Evolutionary conservation across 2,888 invertebrate species (phyloP).

Genomic region (Xanthostigma xanthostigma): DNA sequence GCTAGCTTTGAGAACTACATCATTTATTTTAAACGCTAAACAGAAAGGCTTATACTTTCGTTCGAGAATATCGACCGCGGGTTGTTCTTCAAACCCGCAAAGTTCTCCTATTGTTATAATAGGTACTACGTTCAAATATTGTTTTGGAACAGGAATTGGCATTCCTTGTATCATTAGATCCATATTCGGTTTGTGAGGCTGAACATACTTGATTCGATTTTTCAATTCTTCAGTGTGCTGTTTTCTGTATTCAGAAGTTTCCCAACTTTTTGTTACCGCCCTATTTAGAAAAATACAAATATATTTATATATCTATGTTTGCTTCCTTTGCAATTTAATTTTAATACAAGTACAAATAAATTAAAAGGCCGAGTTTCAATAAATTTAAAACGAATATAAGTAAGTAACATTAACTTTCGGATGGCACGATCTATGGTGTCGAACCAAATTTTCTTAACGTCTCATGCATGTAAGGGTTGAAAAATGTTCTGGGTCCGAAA

Average conservation of each 20-base stretch:
- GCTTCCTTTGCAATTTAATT: not conserved
- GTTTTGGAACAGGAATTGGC: too few relatives aligned
- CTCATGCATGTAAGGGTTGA: too few relatives aligned
- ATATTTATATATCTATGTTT: too few relatives aligned
- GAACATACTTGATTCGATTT: constrained; percentile 6
- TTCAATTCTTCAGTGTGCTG: constrained; percentile 5
- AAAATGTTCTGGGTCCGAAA: too few relatives aligned
- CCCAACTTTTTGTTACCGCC: constrained; percentile 7
- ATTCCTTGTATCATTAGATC: not conserved
- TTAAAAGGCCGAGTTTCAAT: too few relatives aligned
- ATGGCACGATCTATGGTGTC: too few relatives aligned
- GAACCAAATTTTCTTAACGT: too few relatives aligned
- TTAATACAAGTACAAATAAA: not conserved
- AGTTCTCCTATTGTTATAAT: not conserved
- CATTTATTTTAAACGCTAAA: not conserved
- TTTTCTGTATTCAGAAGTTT: constrained; percentile 6
- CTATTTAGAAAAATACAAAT: constrained; percentile 1
- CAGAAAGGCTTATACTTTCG: not conserved
- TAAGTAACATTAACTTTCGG: too few relatives aligned
- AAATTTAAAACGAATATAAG: too few relatives aligned
- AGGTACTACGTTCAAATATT: not conserved
- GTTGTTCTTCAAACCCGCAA: not conserved
- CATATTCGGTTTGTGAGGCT: constrained; percentile 10
- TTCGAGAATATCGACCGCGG: not conserved
- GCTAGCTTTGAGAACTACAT: not conserved